phyloP scores from a whole-genome alignment of 1,140 invertebrate genomes.

The Macrobrachium rosenbergii region DNA sequence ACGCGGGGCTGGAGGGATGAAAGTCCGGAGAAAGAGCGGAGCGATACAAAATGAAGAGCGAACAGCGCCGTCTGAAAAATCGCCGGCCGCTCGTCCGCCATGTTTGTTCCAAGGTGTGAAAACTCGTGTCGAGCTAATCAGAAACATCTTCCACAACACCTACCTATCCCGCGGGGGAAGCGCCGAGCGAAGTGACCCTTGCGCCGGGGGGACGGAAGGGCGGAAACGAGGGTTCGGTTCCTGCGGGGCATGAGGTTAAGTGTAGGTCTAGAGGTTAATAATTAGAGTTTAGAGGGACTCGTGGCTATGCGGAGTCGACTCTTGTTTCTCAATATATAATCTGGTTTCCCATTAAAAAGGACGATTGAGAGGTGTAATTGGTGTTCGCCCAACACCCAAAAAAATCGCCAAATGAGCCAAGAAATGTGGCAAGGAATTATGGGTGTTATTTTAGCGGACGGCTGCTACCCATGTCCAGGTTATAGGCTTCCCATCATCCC shows the following conservation, averaged over 20 bases:
- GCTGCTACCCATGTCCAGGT: background rate
- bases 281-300: constrained; percentile 59
- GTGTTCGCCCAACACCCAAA: background rate
- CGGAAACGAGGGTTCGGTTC: background rate
- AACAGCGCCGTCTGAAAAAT: background rate
- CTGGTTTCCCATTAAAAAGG: constrained; percentile 22
- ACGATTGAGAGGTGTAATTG: constrained; percentile 33
- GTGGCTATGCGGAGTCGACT: constrained; percentile 30
- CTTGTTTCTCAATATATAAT: constrained; percentile 38
- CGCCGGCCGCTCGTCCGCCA: constrained; percentile 40
- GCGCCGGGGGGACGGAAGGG: background rate
- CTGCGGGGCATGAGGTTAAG: constrained; percentile 12
- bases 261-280: constrained; percentile 49
- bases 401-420: constrained; percentile 4
- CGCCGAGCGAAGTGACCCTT: constrained; percentile 20
- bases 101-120: constrained; percentile 67
- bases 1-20: no score
- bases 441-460: background rate
- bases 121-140: constrained; percentile 65
- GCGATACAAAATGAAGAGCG: background rate
- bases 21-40: no score
- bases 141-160: constrained; percentile 35
- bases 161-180: constrained; percentile 26
- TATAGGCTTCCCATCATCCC: no score
- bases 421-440: background rate